Conservation (phyloP, 1,140 invertebrate genomes). For the Macrocentrus cingulum region DNA sequence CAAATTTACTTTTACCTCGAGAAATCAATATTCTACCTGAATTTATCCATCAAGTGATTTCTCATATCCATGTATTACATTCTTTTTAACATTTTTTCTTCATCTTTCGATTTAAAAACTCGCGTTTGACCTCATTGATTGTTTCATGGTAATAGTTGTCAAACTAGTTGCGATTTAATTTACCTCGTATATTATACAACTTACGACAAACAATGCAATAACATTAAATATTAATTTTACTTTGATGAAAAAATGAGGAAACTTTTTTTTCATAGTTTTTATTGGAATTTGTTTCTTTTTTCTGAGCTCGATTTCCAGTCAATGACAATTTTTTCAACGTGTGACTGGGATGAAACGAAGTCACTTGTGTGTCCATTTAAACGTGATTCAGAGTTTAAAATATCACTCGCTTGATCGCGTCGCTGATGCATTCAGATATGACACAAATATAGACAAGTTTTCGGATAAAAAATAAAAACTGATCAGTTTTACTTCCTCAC, state of each 20-base stretch:
- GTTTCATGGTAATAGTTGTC: not conserved
- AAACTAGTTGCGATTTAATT: slow-evolving; percentile 1
- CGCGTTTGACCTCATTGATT: not conserved
- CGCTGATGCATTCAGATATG: not conserved
- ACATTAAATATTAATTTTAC: too few relatives aligned
- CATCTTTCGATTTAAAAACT: not conserved
- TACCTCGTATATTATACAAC: too few relatives aligned
- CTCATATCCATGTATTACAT: not conserved
- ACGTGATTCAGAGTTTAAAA: slow-evolving; percentile 6
- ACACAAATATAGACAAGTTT: not conserved
- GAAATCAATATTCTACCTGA: not conserved
- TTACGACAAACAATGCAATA: too few relatives aligned
- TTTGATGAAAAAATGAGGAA: too few relatives aligned
- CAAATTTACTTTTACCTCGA: not conserved
- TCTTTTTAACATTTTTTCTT: not conserved
- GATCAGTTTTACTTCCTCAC: too few relatives aligned
- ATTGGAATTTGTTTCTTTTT: too few relatives aligned
- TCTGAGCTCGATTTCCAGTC: too few relatives aligned
- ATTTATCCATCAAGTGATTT: not conserved
- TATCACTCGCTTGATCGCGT: not conserved
- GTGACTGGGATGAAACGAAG: too few relatives aligned
- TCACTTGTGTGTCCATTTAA: too few relatives aligned
- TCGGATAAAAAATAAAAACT: too few relatives aligned
- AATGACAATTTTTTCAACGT: too few relatives aligned
- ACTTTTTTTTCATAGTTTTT: too few relatives aligned